Evolutionary conservation across 1,140 invertebrate species (phyloP).

Genomic region (Artemia franciscana): DNA sequence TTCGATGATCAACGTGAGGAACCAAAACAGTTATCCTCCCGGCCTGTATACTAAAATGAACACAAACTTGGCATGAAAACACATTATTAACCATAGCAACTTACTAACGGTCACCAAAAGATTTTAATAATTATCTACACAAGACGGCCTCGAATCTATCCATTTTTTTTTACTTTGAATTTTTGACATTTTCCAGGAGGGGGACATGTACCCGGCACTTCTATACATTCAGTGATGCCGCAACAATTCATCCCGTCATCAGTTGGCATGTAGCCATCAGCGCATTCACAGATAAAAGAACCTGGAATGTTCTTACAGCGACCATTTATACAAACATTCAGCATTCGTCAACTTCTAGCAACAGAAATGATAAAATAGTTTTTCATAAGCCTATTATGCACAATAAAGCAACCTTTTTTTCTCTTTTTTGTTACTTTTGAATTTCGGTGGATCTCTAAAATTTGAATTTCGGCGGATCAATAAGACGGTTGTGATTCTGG

Average conservation of each 20-base stretch:
- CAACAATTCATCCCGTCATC: slow-evolving; percentile 40
- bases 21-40: too few relatives aligned
- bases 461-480: slow-evolving; percentile 1
- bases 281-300: slow-evolving; percentile 59
- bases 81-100: too few relatives aligned
- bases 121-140: not conserved
- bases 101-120: not conserved
- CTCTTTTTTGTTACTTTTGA: not conserved
- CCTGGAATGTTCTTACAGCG: slow-evolving; percentile 53
- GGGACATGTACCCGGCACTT: slow-evolving; percentile 34
- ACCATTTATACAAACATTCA: slow-evolving; percentile 55
- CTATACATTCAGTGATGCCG: slow-evolving; percentile 39
- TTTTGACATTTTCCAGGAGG: slow-evolving; percentile 39
- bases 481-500: too few relatives aligned
- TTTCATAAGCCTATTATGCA: not conserved
- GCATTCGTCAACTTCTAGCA: slow-evolving; percentile 57
- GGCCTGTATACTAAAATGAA: too few relatives aligned
- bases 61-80: too few relatives aligned
- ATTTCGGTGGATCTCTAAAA: not conserved
- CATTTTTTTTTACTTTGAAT: too few relatives aligned
- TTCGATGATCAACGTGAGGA: too few relatives aligned
- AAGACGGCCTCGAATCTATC: too few relatives aligned
- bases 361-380: slow-evolving; percentile 25
- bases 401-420: not conserved
- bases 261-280: slow-evolving; percentile 42